Evolutionary conservation across 2,113 vertebrate genomes (phyloP).

Genomic region (Anarhynchus alexandrinus): DNA sequence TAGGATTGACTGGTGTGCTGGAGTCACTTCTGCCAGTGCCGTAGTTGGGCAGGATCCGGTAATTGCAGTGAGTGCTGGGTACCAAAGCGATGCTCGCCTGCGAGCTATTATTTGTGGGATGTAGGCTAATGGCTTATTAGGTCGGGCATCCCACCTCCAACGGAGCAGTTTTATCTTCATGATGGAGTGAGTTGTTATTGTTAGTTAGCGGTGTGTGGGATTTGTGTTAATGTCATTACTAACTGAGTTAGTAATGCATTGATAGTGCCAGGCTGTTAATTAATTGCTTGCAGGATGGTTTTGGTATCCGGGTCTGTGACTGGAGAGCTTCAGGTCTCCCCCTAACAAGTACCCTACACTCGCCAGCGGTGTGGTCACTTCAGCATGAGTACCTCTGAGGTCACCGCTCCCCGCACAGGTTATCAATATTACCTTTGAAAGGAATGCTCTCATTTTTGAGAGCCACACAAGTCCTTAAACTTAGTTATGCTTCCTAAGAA

Average conservation of each 20-base stretch:
- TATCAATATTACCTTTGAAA: not conserved
- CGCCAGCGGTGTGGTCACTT: accelerated
- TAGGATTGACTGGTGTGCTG: not conserved
- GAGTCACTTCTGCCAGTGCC: not conserved
- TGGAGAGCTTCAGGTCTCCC: not conserved
- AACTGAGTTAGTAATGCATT: not conserved
- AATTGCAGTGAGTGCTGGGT: not conserved
- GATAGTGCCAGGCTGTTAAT: not conserved
- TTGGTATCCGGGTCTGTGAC: not conserved
- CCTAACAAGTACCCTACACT: not conserved
- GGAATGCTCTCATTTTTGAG: not conserved
- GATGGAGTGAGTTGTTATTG: not conserved
- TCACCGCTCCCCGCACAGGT: not conserved
- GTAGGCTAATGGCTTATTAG: not conserved
- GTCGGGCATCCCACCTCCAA: not conserved
- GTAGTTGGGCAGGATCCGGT: not conserved
- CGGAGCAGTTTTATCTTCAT: not conserved
- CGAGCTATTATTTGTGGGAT: not conserved
- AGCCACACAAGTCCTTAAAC: not conserved
- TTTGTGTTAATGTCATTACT: not conserved
- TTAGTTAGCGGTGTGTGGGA: not conserved
- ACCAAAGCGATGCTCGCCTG: not conserved
- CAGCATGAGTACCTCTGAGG: not conserved
- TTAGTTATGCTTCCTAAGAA: not conserved
- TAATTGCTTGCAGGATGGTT: not conserved